Conservation (phyloP, 2,797 vertebrate species). For the Alca torda region DNA sequence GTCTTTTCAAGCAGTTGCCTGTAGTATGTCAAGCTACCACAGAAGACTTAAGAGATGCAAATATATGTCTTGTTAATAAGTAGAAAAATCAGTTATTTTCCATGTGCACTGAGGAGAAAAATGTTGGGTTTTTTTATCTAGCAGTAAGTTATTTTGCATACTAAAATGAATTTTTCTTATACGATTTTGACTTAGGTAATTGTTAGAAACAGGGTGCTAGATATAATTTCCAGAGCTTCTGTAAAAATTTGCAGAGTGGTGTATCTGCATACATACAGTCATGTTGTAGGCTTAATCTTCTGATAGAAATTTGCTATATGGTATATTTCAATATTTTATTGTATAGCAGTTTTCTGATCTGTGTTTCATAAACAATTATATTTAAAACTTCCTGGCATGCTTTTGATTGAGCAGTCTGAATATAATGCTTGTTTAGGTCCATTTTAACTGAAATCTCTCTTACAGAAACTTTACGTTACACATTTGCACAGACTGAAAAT, state of each 20-base stretch:
- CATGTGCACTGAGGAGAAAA: neutral
- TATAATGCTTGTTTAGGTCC: neutral
- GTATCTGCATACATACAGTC: neutral
- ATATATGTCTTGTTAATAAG: neutral
- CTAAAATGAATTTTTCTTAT: neutral
- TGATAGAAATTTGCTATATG: neutral
- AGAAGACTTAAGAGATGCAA: neutral
- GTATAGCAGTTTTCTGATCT: neutral
- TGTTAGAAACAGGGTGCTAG: neutral
- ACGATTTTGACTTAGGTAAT: neutral
- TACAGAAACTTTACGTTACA: neutral
- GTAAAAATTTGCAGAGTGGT: neutral
- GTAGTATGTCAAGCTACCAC: neutral
- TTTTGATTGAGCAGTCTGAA: neutral
- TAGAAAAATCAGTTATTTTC: neutral
- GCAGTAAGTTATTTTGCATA: neutral
- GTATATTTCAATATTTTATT: constrained; percentile 24
- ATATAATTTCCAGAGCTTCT: neutral
- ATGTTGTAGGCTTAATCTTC: neutral
- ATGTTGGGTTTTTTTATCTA: neutral
- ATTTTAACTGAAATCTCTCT: neutral
- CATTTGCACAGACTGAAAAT: constrained; percentile 6
- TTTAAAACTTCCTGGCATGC: neutral
- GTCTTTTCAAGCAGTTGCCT: neutral
- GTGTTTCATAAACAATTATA: neutral